Evolutionary conservation across 1,140 invertebrate genomes (phyloP), one percentile per base, ranked within the genome.

Genomic region (Aphis craccivora): DNA sequence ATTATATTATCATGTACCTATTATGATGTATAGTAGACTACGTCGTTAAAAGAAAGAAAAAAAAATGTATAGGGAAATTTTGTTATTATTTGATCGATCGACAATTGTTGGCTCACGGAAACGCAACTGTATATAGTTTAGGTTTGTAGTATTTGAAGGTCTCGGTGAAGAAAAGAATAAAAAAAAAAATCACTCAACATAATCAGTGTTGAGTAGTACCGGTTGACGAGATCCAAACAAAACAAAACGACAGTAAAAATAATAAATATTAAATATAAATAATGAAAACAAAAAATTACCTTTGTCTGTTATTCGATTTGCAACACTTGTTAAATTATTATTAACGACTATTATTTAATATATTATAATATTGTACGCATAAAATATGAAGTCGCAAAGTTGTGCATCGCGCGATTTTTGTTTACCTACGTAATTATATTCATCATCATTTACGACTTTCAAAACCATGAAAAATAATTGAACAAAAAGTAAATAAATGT

Each of bases 141-240:
- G 11, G 14, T 67, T 51, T n/a, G 51, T 48, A 88, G 9, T 45
- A 88, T n/a, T 90, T 60, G 53, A 88, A 88, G 86, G 86, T 88
- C 53, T 90, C 51, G 53, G 88, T 18, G 35, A 40, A 40, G 37
- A 90, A 90, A 23, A 8, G n/a, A 60, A 60, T 14, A 25, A 14
- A 35, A 40, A 55, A 40, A 90, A 55, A 55, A 30, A 11, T 55
- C 9, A 18, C 88, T 23, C 88, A 90, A 88, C 14, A 88, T 51
- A 48, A 51, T 88, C 86, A 88, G 86, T 88, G 86, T 88, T 88
- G 30, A 88, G 86, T 88, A 51, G 45, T 88, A 22, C 43, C 86
- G 30, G 45, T 51, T 30, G 86, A 48, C 45, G 86, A 20, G 45
- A 88, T 51, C 18, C 30, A 1, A 88, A 88, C 45, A 45, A 45